Conservation (phyloP, 2,113 vertebrate species). For the Catharus bicknelli region DNA sequence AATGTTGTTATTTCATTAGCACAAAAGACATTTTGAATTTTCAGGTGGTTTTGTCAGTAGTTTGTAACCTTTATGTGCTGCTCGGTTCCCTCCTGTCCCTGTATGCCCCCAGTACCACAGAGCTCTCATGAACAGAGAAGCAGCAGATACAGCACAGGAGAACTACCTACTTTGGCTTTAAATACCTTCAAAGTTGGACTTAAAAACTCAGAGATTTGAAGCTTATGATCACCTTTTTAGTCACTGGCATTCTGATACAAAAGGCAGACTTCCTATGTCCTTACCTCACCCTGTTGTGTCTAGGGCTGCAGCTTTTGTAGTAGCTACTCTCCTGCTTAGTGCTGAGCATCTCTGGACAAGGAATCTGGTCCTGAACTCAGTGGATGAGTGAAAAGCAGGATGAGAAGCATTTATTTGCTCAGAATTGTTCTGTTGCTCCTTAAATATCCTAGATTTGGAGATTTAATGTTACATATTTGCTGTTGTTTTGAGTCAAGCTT, state of each 20-base stretch:
- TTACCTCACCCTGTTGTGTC: slow-evolving; percentile 48
- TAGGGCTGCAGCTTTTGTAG: slow-evolving; percentile 59
- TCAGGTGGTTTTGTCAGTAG: slow-evolving; percentile 10
- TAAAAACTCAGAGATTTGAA: background rate
- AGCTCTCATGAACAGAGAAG: background rate
- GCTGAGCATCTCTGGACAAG: slow-evolving; percentile 17
- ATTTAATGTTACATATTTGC: background rate
- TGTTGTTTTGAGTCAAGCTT: background rate
- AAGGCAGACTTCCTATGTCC: slow-evolving; percentile 37
- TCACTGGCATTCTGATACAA: background rate
- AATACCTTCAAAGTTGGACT: background rate
- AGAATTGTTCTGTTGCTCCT: background rate
- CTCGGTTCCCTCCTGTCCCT: background rate
- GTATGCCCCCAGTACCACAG: background rate
- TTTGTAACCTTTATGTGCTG: background rate
- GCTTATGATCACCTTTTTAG: background rate
- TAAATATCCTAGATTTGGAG: background rate
- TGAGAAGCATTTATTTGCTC: background rate
- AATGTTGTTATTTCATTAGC: background rate
- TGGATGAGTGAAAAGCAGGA: background rate
- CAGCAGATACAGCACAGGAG: background rate
- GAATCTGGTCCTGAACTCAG: background rate
- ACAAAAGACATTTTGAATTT: background rate
- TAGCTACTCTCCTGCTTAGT: slow-evolving; percentile 21
- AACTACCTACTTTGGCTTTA: background rate